These are phyloP conservation scores for Leptodactylus fallax DNA, from an alignment of 2,797 vertebrate species.

Conservation along the genomic window DNA sequence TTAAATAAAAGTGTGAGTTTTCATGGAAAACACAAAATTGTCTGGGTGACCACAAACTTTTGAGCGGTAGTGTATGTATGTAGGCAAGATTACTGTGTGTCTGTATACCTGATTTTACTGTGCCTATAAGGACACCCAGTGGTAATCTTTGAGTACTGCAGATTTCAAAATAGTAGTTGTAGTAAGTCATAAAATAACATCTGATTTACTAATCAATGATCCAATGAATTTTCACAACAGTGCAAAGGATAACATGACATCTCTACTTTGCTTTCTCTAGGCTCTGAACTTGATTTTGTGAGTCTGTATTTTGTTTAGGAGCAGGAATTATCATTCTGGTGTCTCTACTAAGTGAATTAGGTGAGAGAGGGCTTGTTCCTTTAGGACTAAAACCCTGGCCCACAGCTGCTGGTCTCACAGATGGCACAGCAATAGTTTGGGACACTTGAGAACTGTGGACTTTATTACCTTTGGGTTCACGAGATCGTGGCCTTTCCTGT, in stretches of 20 bases:
- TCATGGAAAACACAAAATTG: no score
- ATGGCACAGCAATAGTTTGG: not conserved
- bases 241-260: not conserved
- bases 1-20: no score
- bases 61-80: not conserved
- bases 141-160: constrained; percentile 15
- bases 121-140: not conserved
- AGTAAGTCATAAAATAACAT: not conserved
- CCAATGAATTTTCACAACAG: constrained; percentile 3
- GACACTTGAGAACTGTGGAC: not conserved
- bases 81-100: not conserved
- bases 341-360: constrained; percentile 8
- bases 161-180: not conserved
- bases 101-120: not conserved
- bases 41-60: no score
- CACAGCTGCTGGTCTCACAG: constrained; percentile 42
- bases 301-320: constrained; percentile 7
- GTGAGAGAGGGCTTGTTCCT: not conserved
- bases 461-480: constrained; percentile 6
- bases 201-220: not conserved
- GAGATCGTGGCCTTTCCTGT: constrained; percentile 73
- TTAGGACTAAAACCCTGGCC: constrained; percentile 41
- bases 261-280: constrained; percentile 13
- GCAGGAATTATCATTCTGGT: not conserved
- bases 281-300: constrained; percentile 12